phyloP scores from a whole-genome alignment of 2,888 invertebrate species.

The Lithosia quadra region DNA sequence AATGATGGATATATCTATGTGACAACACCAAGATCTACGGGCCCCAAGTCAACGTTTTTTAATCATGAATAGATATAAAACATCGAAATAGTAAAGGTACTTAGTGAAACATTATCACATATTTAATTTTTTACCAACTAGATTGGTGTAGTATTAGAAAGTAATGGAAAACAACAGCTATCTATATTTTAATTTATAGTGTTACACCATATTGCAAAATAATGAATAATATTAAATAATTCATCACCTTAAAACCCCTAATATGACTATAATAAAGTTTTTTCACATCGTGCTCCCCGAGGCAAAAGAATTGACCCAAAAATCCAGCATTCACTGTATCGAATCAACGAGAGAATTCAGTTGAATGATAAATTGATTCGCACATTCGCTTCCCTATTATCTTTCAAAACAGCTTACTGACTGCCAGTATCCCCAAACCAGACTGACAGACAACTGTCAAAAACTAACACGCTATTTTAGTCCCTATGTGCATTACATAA shows the following conservation, averaged over 20 bases:
- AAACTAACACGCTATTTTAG: slow-evolving; percentile 25
- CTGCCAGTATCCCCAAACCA: slow-evolving; percentile 29
- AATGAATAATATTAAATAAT: slow-evolving; percentile 53
- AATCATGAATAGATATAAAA: too few species aligned
- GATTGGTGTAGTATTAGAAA: background rate
- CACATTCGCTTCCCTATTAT: slow-evolving; percentile 65
- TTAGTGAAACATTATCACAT: background rate
- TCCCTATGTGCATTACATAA: slow-evolving; percentile 16
- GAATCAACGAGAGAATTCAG: slow-evolving; percentile 81
- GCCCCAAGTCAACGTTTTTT: too few species aligned
- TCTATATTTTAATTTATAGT: slow-evolving; percentile 39
- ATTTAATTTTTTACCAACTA: background rate
- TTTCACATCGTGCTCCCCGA: slow-evolving; percentile 62
- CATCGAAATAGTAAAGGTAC: too few species aligned
- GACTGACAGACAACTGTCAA: slow-evolving; percentile 15
- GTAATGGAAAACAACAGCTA: slow-evolving; percentile 4
- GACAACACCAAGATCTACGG: background rate
- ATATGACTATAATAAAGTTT: slow-evolving; percentile 56
- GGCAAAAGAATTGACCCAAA: slow-evolving; percentile 67
- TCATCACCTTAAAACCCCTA: slow-evolving; percentile 50
- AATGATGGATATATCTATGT: too few species aligned
- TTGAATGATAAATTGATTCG: slow-evolving; percentile 75
- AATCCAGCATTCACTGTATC: slow-evolving; percentile 70
- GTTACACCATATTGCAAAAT: slow-evolving; percentile 49
- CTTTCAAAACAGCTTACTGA: slow-evolving; percentile 36